A percentile compares a stretch with the other conserved stretches of the same genome.
Evolutionary conservation across 2,888 invertebrate species (phyloP).

Genomic region (Caenorhabditis uteleia): DNA sequence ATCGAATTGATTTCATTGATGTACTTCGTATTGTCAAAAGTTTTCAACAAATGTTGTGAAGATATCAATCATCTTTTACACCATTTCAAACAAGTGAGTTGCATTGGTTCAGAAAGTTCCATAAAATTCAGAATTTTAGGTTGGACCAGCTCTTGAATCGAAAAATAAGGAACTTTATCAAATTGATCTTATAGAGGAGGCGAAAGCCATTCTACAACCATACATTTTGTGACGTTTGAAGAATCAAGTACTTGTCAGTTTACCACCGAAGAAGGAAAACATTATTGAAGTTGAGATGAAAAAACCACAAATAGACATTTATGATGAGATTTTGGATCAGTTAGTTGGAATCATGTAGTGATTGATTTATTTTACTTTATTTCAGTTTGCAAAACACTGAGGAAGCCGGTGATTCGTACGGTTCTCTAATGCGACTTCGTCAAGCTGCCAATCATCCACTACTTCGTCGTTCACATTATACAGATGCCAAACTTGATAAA

Average conservation of each 20-base stretch:
- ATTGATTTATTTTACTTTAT: constrained; percentile 4
- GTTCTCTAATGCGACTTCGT: constrained; percentile 85
- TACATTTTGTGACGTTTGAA: constrained; percentile 89
- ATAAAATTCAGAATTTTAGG: too few relatives aligned
- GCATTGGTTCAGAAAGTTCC: neutral
- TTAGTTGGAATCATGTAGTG: constrained; percentile 7
- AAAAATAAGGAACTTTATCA: constrained; percentile 82
- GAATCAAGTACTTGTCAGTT: constrained; percentile 74
- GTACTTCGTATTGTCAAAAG: constrained; percentile 91
- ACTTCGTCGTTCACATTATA: constrained; percentile 79
- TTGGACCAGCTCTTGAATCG: constrained; percentile 47
- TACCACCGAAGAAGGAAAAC: constrained; percentile 83
- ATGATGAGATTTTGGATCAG: constrained; percentile 71
- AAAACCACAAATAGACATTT: constrained; percentile 79
- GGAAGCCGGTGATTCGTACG: constrained; percentile 36
- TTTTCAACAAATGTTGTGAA: constrained; percentile 58
- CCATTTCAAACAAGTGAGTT: constrained; percentile 56
- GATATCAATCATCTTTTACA: constrained; percentile 57
- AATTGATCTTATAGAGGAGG: constrained; percentile 86
- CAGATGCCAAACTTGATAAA: constrained; percentile 75
- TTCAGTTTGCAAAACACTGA: constrained; percentile 15
- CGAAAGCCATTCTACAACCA: constrained; percentile 93
- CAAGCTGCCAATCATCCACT: constrained; percentile 93
- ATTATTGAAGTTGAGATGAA: constrained; percentile 79
- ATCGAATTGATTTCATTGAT: constrained; percentile 89